Base-by-base conservation (phyloP, 2,888 invertebrate species). In the Acanthopleura granulata region DNA sequence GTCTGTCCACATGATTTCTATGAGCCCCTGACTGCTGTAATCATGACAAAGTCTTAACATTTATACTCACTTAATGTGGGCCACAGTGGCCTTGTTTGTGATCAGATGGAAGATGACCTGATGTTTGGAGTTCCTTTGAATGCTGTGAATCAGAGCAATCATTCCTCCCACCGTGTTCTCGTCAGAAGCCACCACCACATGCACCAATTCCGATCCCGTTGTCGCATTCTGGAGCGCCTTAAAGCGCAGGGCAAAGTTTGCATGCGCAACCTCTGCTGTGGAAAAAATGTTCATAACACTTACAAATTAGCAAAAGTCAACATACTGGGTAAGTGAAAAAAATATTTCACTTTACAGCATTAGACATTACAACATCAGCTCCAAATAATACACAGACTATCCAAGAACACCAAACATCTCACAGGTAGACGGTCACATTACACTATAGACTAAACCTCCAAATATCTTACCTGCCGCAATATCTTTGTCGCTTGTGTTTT, bases 121-220 rank as follows among this genome's bases (percentile, higher is more conserved):
- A 16, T 84, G 81, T 69, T 82, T 83, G 16, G 87, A 86, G 80
- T 90, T 85, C 70, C 80, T 79, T 62, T 86, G 78, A 30, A 90
- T 86, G 77, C 89, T 89, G 83, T 90, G 89, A 22, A 90, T 85
- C 0, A 88, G 81, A 9, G 89, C 86, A 3, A 90, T 81, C 83
- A 88, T 85, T 12, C 90, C 90, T 72, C 88, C 86, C 12, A 89
- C 66, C 0, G 86, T 86, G 51, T 85, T 82, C 61, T 84, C 78
- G 72, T 88, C 88, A 0, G 89, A 85, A 11, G 86, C 82, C 0
- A 87, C 84, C 75, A 85, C 84, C 11, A 87, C 85, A 79, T 87
- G 86, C 22, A 81, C 74, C 15, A 74, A 57, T 12, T 80, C 72
- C 0, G 70, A 27, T 6, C 22, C 57, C 18, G n/a, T 22, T n/a